A percentile compares a stretch with the other conserved stretches of the same genome.
These are phyloP conservation scores for Syngnathoides biaculeatus DNA, from an alignment of 2,113 vertebrate species.

Conservation along the genomic window DNA sequence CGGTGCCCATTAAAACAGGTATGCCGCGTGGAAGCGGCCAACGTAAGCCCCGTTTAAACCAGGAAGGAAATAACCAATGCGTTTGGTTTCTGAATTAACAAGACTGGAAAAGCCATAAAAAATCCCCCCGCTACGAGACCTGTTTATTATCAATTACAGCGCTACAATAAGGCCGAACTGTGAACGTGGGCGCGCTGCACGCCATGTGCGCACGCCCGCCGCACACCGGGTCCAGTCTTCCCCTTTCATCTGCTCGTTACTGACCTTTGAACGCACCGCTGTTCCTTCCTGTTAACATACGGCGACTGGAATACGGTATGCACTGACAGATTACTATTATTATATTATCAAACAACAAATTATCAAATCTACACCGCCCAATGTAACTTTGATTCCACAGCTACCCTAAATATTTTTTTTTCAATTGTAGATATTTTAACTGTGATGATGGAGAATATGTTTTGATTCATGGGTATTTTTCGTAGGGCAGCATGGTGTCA, in stretches of 20 bases:
- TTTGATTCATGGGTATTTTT: no score
- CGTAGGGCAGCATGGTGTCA: no score
- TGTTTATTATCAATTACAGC: slow-evolving; percentile 66
- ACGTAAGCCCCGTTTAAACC: slow-evolving; percentile 40
- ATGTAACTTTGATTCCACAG: no score
- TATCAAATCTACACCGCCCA: no score
- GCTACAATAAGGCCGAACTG: slow-evolving; percentile 47
- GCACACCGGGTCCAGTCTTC: slow-evolving; percentile 37
- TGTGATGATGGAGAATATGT: no score
- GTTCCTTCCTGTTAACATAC: background rate
- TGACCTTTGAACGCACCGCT: slow-evolving; percentile 28
- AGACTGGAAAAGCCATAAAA: slow-evolving; percentile 67
- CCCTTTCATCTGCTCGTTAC: slow-evolving; percentile 25
- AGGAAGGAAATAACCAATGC: slow-evolving; percentile 52
- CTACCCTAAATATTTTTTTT: background rate
- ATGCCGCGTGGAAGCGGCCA: slow-evolving; percentile 62
- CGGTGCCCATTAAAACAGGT: slow-evolving; percentile 57
- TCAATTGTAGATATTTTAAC: no score
- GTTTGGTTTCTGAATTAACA: slow-evolving; percentile 63
- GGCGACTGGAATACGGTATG: background rate
- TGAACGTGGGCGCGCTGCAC: slow-evolving; percentile 40
- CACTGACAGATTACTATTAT: no score
- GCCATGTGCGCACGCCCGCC: slow-evolving; percentile 26
- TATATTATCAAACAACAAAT: no score
- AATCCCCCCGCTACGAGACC: slow-evolving; percentile 45